A percentile compares a stretch with the other conserved stretches of the same genome.
These are phyloP conservation scores for Tricholaema leucomelas DNA, from an alignment of 2,113 vertebrate genomes.

Conservation along the genomic window DNA sequence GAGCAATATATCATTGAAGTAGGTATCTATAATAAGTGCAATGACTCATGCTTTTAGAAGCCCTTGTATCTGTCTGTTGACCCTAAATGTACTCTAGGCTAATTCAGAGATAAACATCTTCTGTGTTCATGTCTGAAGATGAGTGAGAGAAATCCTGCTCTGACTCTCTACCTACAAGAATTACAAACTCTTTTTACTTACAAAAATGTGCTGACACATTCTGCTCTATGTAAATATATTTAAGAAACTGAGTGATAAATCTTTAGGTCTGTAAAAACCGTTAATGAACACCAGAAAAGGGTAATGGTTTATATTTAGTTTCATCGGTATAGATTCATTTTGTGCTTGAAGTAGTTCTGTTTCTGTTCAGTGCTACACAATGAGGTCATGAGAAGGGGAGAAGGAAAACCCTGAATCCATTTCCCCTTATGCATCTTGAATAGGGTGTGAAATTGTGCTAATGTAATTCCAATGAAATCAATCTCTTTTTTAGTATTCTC, in stretches of 20 bases:
- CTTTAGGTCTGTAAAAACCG: constrained; percentile 14
- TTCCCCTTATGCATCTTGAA: background rate
- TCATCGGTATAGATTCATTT: background rate
- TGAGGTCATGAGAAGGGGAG: background rate
- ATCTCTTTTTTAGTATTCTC: constrained; percentile 6
- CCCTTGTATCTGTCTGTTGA: background rate
- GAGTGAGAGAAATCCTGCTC: background rate
- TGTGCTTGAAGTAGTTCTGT: background rate
- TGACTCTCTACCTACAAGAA: background rate
- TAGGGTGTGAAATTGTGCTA: constrained; percentile 20
- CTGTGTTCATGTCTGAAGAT: background rate
- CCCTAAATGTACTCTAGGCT: background rate
- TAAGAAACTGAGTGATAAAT: constrained; percentile 23
- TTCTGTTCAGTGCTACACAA: constrained; percentile 19
- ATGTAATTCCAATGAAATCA: constrained; percentile 26
- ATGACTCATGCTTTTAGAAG: background rate
- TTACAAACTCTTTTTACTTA: background rate
- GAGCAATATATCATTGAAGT: background rate
- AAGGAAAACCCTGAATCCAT: background rate
- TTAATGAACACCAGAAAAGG: background rate
- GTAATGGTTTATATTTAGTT: constrained; percentile 5
- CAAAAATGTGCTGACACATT: constrained; percentile 13
- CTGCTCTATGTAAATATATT: background rate
- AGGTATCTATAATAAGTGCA: background rate
- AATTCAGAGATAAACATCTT: background rate